Percentiles rank a stretch among this genome's conserved stretches.
Evolutionary conservation across 2,113 vertebrate genomes (phyloP).

Genomic region (Cranoglanis bouderius): DNA sequence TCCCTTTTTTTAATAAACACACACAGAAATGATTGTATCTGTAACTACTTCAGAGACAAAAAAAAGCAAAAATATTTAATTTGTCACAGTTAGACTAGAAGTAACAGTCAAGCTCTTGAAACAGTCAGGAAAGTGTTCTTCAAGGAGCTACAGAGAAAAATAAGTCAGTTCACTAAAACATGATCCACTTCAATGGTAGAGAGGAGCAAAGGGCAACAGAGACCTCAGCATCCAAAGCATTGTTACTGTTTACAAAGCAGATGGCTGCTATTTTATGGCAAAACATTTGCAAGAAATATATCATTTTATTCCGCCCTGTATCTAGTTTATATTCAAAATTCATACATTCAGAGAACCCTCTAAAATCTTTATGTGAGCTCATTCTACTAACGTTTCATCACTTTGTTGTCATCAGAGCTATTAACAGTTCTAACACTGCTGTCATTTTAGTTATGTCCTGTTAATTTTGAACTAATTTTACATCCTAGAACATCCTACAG

Average conservation of each 20-base stretch:
- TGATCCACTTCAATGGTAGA: neutral
- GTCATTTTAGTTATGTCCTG: neutral
- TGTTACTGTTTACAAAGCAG: constrained; percentile 1
- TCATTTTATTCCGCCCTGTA: neutral
- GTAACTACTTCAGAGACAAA: neutral
- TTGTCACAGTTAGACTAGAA: neutral
- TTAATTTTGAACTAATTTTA: neutral
- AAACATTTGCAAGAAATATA: neutral
- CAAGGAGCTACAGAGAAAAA: neutral
- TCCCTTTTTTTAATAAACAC: neutral
- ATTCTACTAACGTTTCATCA: neutral
- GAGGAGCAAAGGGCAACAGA: neutral
- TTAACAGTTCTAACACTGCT: neutral
- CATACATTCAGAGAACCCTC: neutral
- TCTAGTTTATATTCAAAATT: neutral
- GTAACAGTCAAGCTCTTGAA: neutral
- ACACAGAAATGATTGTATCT: neutral
- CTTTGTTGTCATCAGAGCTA: neutral
- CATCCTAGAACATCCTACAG: neutral
- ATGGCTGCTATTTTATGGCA: neutral
- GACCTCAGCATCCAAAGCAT: neutral
- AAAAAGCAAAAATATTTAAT: neutral
- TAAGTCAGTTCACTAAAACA: neutral
- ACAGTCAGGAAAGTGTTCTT: neutral
- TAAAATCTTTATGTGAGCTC: neutral